A percentile compares a stretch with the other conserved stretches of the same genome.
Conservation (phyloP, 1,140 invertebrate genomes). For the Atta cephalotes region DNA sequence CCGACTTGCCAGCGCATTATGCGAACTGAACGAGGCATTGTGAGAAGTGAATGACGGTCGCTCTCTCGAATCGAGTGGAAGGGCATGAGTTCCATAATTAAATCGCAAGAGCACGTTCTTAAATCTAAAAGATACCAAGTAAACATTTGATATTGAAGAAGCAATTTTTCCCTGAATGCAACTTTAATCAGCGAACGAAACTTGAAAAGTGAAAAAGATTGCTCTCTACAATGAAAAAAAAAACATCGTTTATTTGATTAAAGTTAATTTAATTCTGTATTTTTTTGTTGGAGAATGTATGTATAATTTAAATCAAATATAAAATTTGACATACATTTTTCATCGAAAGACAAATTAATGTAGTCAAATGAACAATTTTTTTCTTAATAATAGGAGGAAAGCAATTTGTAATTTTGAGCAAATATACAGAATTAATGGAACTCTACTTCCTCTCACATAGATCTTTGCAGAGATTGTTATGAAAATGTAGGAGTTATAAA, state of each 20-base stretch:
- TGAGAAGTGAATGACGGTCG: neutral
- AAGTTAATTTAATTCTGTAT: too few species aligned
- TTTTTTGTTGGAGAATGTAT: too few species aligned
- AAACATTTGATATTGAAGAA: neutral
- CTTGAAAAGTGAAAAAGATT: neutral
- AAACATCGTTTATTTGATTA: too few species aligned
- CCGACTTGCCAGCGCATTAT: neutral
- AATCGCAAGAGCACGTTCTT: slow-evolving; percentile 1
- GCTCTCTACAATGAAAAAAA: neutral
- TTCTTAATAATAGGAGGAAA: neutral
- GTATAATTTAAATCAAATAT: too few species aligned
- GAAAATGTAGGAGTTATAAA: slow-evolving; percentile 7
- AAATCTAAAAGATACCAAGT: neutral
- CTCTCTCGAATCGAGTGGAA: neutral
- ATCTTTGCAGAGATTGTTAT: neutral
- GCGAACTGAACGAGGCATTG: slow-evolving; percentile 33
- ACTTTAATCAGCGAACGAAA: neutral
- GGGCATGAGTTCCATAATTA: neutral
- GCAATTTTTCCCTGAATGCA: slow-evolving; percentile 6
- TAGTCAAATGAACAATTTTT: too few species aligned
- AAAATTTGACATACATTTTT: too few species aligned
- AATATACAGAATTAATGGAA: neutral
- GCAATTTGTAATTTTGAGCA: neutral
- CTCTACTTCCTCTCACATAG: neutral
- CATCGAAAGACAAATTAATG: too few species aligned